Evolutionary conservation across 1,140 invertebrate species (phyloP), one percentile per base, ranked within the genome.

Genomic region (Cherax quadricarinatus): DNA sequence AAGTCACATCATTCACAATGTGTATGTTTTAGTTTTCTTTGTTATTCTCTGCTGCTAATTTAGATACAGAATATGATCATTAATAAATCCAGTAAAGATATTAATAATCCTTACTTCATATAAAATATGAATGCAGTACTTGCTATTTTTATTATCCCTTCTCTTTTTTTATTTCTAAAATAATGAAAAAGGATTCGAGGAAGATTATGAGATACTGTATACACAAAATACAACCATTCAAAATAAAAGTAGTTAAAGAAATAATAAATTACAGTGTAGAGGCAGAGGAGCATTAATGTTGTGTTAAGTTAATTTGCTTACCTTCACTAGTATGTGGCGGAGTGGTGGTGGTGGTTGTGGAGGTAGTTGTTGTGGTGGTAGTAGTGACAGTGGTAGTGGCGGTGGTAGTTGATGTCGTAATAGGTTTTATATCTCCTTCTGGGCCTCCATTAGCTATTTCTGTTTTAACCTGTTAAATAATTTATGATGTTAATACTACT

Each of bases 241-340:
- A 30, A 7, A 30, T 75, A 30, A n/a, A 24, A 75, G 70, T n/a
- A 30, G 30, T 24, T 75, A 75, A 16, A 75, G 4, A 9, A 75
- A 21, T 21, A 41, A 75, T 6, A 75, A 75, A 75, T 75, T 30
- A 21, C 70, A 75, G 30, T 30, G 7, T 75, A 75, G 3, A 21
- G 24, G 21, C n/a, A 75, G 70, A 75, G 9, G n/a, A 75, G 6
- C n/a, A 75, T 30, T 30, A 30, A 30, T 75, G 16, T 0, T 24
- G 3, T 6, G 24, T 7, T 30, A 30, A 6, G n/a, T 2, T 0
- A 21, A 21, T 75, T 21, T 75, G 51, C 70, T 60, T 86, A 93
- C 92, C 92, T 93, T 93, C 92, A 89, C 79, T 89, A 80, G 73
- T 89, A 51, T 93, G 92, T 66, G 92, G 92, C 41, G 92, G 92